phyloP scores from a whole-genome alignment of 2,888 invertebrate genomes.

The Geotrupes spiniger region DNA sequence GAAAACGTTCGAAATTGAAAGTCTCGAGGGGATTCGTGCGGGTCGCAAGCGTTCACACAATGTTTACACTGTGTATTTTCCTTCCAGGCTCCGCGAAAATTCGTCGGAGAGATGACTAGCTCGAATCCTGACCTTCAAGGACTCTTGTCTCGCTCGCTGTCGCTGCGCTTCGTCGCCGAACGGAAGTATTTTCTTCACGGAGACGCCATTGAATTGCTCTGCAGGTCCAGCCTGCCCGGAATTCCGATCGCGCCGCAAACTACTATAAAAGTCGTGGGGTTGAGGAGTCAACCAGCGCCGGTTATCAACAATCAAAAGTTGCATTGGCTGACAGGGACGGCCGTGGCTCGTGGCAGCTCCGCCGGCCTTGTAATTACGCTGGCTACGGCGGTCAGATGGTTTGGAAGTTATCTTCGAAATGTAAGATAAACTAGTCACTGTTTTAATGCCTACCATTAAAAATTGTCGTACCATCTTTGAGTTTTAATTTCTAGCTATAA shows the following conservation, averaged over 20 bases:
- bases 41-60: no score
- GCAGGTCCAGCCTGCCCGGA: conserved; percentile 42
- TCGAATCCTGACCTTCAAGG: conserved; percentile 36
- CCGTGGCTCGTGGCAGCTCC: background rate
- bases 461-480: no score
- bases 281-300: conserved; percentile 31
- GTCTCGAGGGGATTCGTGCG: no score
- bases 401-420: background rate
- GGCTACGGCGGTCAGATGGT: background rate
- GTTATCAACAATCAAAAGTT: conserved; percentile 37
- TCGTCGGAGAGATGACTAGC: conserved; percentile 37
- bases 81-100: conserved; percentile 35
- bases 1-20: no score
- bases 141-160: conserved; percentile 36
- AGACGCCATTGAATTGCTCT: conserved; percentile 39
- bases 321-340: conserved; percentile 31
- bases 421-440: background rate
- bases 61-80: no score
- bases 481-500: no score
- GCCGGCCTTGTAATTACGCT: background rate
- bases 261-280: conserved; percentile 30
- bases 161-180: conserved; percentile 37
- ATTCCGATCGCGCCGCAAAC: conserved; percentile 39
- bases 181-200: conserved; percentile 35
- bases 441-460: no score